Evolutionary conservation across 2,888 invertebrate species (phyloP).

Genomic region (Rhogogaster chlorosoma): DNA sequence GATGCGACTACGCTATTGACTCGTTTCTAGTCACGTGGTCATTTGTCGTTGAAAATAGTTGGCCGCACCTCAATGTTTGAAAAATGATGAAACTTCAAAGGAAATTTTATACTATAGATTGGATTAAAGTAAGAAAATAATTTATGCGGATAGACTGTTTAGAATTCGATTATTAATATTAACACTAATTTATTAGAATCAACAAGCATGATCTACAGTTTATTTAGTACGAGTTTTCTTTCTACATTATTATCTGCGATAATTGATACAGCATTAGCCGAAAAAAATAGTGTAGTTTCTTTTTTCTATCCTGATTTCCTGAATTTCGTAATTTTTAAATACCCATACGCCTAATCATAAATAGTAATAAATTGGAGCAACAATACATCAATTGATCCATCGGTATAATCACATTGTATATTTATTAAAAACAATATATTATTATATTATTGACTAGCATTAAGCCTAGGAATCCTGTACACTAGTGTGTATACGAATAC

Average conservation of each 20-base stretch:
- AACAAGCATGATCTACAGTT: not conserved
- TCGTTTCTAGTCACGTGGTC: not conserved
- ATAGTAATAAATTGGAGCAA: not conserved
- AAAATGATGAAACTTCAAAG: not conserved
- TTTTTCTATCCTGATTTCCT: not conserved
- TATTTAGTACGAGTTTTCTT: not conserved
- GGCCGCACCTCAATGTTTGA: not conserved
- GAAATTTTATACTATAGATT: not conserved
- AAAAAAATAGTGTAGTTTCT: not conserved
- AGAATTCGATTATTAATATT: not conserved
- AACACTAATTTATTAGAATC: not conserved
- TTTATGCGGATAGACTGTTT: not conserved
- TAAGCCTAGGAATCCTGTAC: conserved; percentile 72
- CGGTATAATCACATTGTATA: not conserved
- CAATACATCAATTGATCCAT: not conserved
- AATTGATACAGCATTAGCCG: not conserved
- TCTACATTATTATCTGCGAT: not conserved
- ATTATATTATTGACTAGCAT: conserved; percentile 25
- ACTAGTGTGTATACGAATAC: conserved; percentile 87
- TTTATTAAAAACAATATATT: not conserved
- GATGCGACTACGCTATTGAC: not conserved
- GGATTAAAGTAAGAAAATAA: not conserved
- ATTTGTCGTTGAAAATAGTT: not conserved
- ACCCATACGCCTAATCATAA: not conserved
- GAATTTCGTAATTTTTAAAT: not conserved